Evolutionary conservation across 2,797 vertebrate species (phyloP), one percentile per base, ranked within the genome.

Genomic region (Neosilurus hyrtlii): DNA sequence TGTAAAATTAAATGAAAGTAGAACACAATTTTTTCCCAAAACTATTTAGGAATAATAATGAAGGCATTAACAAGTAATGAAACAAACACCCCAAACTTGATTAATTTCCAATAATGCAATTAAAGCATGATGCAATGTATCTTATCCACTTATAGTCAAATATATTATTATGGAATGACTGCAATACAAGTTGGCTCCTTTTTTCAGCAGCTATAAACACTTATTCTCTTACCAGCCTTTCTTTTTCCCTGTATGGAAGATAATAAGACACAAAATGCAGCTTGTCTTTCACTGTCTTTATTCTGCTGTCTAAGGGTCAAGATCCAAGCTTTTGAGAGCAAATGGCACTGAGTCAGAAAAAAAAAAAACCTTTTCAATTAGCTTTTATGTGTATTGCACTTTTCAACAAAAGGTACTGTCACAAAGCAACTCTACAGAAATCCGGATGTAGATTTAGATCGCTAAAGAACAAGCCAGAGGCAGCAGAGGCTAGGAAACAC

Each of bases 261-360:
- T 74, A 74, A 57, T 57, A 74, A 30, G 11, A 54, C 61, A 6
- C 4, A 43, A 16, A 57, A 43, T n/a, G 56, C 56, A 75, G 73
- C 9, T 59, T 59, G 56, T 37, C 73, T 15, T 59, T 30, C 73
- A 16, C 16, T 35, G 26, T 1, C 49, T 11, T 72, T 72, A 72
- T 72, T 54, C 52, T 72, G 14, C 49, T 73, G 51, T 73, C 51
- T 73, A 59, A 76, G n/a, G 73, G 30, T 37, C 20, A 75, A 37
- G 54, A n/a, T 59, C 26, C 8, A 2, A 3, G 54, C 4, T 59
- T 0, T 59, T 59, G 73, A 59, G 30, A 75, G 54, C 56, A 75
- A 52, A 71, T 14, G 22, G 35, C 30, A 20, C 14, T 35, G 37
- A 49, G 11, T 70, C 51, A 54, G 4, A 43, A 43, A 56, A 30